These are phyloP conservation scores for Danio rerio DNA, from an alignment of 2,113 vertebrate species.

Conservation along the genomic window DNA sequence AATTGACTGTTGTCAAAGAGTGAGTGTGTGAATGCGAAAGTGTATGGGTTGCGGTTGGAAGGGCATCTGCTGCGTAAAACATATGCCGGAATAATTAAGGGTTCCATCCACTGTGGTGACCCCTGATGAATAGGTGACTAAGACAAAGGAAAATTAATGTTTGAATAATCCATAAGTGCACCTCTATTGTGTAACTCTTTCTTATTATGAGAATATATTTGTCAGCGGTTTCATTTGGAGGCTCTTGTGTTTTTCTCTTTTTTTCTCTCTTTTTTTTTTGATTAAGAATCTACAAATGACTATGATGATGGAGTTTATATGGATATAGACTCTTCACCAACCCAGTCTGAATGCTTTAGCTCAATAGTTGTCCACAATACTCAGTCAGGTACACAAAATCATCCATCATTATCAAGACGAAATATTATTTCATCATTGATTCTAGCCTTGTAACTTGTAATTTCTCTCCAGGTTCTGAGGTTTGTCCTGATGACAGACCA, in stretches of 20 bases:
- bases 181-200: not conserved
- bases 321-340: constrained; percentile 5
- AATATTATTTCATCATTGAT: not conserved
- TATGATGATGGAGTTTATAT: not conserved
- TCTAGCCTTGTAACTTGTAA: not conserved
- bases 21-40: no score
- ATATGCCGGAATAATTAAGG: not conserved
- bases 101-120: no score
- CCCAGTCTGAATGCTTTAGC: not conserved
- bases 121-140: no score
- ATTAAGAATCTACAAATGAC: not conserved
- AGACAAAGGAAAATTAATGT: no score
- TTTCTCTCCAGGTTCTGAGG: constrained; percentile 19
- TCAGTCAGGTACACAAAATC: not conserved
- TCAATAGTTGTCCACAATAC: not conserved
- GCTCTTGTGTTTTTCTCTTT: not conserved
- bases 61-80: no score
- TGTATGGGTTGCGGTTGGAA: no score
- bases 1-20: no score
- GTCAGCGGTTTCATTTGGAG: not conserved
- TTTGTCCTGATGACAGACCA: not conserved
- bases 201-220: not conserved
- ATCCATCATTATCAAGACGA: not conserved
- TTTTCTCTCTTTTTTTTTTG: not conserved
- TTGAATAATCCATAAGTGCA: no score